Conservation (phyloP, 1,140 invertebrate genomes). For the Tribolium madens region DNA sequence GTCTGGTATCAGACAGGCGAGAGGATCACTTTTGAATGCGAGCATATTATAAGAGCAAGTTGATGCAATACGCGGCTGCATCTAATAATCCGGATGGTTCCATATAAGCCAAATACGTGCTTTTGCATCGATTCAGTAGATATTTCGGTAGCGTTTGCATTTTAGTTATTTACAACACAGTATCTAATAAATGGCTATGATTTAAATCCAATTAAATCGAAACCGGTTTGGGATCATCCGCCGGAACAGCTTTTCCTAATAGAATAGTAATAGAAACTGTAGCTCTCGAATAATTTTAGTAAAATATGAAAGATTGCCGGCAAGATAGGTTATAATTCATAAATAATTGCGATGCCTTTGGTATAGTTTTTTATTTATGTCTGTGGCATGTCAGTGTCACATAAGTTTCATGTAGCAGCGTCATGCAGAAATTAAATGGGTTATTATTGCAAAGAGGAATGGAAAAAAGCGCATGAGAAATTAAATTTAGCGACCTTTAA, state of each 20-base stretch:
- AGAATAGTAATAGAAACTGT: constrained; percentile 5
- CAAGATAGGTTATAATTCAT: background rate
- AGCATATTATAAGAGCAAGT: constrained; percentile 30
- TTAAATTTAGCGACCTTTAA: constrained; percentile 53
- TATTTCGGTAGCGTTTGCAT: constrained; percentile 29
- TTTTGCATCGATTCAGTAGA: constrained; percentile 14
- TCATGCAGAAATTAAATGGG: constrained; percentile 41
- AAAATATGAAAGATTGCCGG: constrained; percentile 9
- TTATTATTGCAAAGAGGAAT: constrained; percentile 40
- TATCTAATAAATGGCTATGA: constrained; percentile 30
- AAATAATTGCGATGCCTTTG: constrained; percentile 24
- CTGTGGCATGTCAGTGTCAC: constrained; percentile 17
- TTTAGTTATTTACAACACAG: constrained; percentile 28
- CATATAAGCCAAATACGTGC: constrained; percentile 31
- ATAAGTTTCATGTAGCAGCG: constrained; percentile 17
- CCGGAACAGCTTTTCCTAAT: constrained; percentile 10
- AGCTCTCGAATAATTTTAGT: background rate
- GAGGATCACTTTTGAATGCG: background rate
- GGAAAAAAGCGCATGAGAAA: constrained; percentile 37
- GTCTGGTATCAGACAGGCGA: background rate
- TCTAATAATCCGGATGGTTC: constrained; percentile 19
- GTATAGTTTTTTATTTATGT: constrained; percentile 7
- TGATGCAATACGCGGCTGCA: constrained; percentile 12
- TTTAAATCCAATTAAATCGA: constrained; percentile 33
- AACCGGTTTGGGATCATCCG: constrained; percentile 11